These are phyloP conservation scores for Athalia rosae DNA, from an alignment of 2,888 invertebrate genomes.

Conservation along the genomic window DNA sequence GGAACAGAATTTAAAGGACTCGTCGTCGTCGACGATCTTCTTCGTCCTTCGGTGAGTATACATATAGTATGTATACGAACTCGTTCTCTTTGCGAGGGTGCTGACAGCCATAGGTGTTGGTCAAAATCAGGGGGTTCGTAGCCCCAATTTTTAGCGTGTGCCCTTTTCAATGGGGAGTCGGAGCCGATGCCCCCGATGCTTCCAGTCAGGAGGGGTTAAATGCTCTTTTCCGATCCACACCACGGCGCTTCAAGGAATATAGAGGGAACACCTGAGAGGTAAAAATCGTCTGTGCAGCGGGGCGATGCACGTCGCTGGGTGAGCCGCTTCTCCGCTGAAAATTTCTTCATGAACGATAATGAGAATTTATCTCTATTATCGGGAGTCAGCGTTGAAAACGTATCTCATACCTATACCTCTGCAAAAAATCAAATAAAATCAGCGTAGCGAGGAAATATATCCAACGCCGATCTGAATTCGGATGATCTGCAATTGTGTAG, in stretches of 20 bases:
- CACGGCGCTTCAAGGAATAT: neutral
- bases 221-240: conserved; percentile 63
- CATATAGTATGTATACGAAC: conserved; percentile 43
- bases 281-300: neutral
- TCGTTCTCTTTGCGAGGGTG: conserved; percentile 60
- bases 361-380: too few species aligned
- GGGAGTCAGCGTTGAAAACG: too few species aligned
- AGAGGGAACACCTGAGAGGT: conserved; percentile 24
- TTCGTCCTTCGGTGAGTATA: conserved; percentile 6
- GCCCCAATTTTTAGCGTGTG: conserved; percentile 65
- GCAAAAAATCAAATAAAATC: too few species aligned
- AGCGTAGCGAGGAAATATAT: too few species aligned
- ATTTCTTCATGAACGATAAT: too few species aligned
- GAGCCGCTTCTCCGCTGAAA: too few species aligned
- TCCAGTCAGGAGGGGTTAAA: conserved; percentile 65
- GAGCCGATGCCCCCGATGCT: conserved; percentile 47
- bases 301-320: too few species aligned
- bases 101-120: conserved; percentile 62
- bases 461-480: too few species aligned
- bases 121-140: conserved; percentile 63
- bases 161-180: conserved; percentile 70
- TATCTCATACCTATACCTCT: too few species aligned
- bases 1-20: neutral
- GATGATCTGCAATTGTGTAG: too few species aligned
- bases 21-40: conserved; percentile 8